Evolutionary conservation across 2,113 vertebrate genomes (phyloP).

Genomic region (Anthoscopus minutus): DNA sequence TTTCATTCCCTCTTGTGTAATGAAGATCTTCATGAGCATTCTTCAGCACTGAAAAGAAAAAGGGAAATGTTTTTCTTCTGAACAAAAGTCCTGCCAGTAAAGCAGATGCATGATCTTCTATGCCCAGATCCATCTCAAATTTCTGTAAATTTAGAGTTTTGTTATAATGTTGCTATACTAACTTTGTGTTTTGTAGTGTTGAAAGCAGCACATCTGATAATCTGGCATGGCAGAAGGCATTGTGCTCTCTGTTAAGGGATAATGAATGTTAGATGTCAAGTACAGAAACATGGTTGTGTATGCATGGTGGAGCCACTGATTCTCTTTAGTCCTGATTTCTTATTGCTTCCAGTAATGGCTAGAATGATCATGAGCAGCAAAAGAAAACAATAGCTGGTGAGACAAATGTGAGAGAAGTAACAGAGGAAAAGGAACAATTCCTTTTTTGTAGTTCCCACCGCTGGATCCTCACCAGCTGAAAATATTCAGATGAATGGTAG

Average conservation of each 20-base stretch:
- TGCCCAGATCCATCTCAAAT: not conserved
- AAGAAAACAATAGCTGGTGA: not conserved
- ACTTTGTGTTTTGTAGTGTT: not conserved
- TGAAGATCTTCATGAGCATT: not conserved
- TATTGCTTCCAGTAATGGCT: not conserved
- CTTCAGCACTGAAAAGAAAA: not conserved
- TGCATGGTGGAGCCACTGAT: fast-evolving
- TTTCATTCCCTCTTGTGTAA: not conserved
- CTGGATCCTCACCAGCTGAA: not conserved
- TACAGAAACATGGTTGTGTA: not conserved
- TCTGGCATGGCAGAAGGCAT: not conserved
- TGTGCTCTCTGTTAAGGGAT: not conserved
- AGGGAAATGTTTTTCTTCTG: not conserved
- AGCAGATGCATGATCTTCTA: not conserved
- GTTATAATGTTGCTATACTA: not conserved
- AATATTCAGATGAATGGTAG: not conserved
- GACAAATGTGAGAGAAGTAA: not conserved
- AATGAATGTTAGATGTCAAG: not conserved
- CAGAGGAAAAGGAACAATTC: not conserved
- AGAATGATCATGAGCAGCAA: not conserved
- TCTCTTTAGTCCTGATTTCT: not conserved
- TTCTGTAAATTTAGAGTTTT: not conserved
- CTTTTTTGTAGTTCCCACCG: not conserved
- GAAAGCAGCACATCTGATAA: not conserved
- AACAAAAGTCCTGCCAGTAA: not conserved